Evolutionary conservation across 2,888 invertebrate species (phyloP), one percentile per base, ranked within the genome.

Genomic region (Anodontia alba): DNA sequence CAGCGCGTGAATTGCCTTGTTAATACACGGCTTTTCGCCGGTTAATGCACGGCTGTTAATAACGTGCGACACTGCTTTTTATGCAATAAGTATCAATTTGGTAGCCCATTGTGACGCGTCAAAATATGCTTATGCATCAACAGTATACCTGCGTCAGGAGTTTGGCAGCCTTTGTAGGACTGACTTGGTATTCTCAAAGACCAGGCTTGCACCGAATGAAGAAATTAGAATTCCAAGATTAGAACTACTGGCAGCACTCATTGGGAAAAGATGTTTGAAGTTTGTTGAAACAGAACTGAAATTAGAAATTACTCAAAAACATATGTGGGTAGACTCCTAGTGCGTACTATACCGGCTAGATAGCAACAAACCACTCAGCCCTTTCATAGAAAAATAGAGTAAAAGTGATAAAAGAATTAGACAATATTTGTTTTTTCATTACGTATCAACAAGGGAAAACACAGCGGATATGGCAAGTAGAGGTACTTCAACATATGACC

Each of bases 391-490:
- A 8, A 26, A 62, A 62, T 62, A 68, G 68, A 38, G 26, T 68
- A 3, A 36, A n/a, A 38, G 68, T 36, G n/a, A 68, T 68, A 7
- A 68, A 33, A 68, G 33, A 68, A 10, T 12, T 15, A n/a, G 38
- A 68, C 5, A n/a, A 62, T 62, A 36, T 26, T 36, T 15, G n/a
- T n/a, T n/a, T 2, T 68, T 68, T 36, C 68, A 38, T 10, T 38
- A 15, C 12, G 23, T 38, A 7, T 26, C 26, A 68, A 68, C 33
- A 33, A 38, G 38, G 33, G 10, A 42, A 36, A 68, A 68, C 23
- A 36, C 68, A 15, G 68, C 68, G 7, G 68, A 68, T 42, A 68
- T 68, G 5, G 68, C 68, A 23, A 68, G 71, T 46, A 38, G 71
- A 17, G 71, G 71, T 49, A 15, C 31, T 3, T 10, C 31, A 33